phyloP scores from a whole-genome alignment of 2,888 invertebrate genomes.

The Tetanocera ferruginea region DNA sequence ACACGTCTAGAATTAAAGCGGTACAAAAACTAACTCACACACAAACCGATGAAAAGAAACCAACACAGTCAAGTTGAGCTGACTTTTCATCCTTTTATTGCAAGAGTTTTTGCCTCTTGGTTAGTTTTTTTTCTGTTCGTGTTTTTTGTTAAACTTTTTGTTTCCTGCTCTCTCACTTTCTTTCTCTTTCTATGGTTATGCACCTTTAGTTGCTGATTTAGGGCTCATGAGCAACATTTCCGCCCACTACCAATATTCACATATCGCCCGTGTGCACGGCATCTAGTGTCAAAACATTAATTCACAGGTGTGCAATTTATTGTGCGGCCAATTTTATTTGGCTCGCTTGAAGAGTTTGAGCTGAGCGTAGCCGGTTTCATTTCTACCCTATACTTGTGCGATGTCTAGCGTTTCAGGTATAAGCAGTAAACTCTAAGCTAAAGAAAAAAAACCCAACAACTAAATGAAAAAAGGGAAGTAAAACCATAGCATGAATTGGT shows the following conservation, averaged over 20 bases:
- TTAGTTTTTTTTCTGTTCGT: not conserved
- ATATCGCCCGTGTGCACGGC: not conserved
- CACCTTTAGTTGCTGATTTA: not conserved
- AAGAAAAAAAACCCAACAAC: not conserved
- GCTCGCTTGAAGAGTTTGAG: constrained; percentile 4
- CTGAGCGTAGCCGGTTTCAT: too few relatives aligned
- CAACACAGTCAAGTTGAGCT: not conserved
- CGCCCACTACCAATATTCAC: not conserved
- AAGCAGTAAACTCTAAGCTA: too few relatives aligned
- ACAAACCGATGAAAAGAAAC: not conserved
- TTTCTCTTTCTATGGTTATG: not conserved
- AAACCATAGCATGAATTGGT: not conserved
- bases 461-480: not conserved
- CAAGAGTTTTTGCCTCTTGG: not conserved
- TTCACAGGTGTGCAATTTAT: constrained; percentile 63
- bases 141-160: constrained; percentile 5
- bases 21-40: not conserved
- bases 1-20: not conserved
- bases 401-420: too few relatives aligned
- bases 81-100: constrained; percentile 9
- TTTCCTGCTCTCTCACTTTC: not conserved
- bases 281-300: constrained; percentile 56
- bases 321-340: constrained; percentile 60
- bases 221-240: not conserved
- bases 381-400: too few relatives aligned